Base-by-base conservation (phyloP, 1,140 invertebrate genomes). In the Trinorchestia longiramus region DNA sequence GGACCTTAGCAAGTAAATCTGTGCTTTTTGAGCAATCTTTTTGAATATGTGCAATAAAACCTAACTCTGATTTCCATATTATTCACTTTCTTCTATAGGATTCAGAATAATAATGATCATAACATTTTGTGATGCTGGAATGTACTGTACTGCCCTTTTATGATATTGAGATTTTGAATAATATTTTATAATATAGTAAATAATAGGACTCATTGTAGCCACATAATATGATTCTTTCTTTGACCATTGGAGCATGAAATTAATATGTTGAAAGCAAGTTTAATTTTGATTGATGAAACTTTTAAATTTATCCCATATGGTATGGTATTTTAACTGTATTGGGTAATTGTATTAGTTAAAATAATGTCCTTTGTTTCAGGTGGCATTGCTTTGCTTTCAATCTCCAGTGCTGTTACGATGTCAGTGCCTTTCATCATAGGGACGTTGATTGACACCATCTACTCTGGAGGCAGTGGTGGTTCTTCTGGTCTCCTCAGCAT, bases 401-500 rank as follows among this genome's bases (percentile, higher is more conserved):
- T 95, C 11, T 95, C 95, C n/a, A 95, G 95, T 62, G 57, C 95
- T 95, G 87, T 95, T n/a, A 99, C 99, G 77, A 99, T 99, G 98
- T 98, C 98, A 6, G 98, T 99, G 23, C 99, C 99, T n/a, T 99
- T 98, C 97, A 98, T 98, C 95, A 98, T 99, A 92, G 99, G 99
- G 1, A 99, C 98, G 97, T 98, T 99, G 0, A 98, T 99, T 96
- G 99, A 99, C 97, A 98, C 99, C 19, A 99, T 99, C 96, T 99
- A 99, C 97, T 98, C 98, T 19, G 98, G 98, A 41, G 98, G 98
- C 95, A 36, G 88, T 90, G 92, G 92, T 11, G 40, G 8, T 94
- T 43, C 92, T 40, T 94, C 92, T 15, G 44, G 92, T 40, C 40
- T 94, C 40, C 11, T 47, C 19, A 47, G 44, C 40, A 28, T 94